Conservation (phyloP, 2,888 invertebrate species). For the Mongoloraphidia duomilia region DNA sequence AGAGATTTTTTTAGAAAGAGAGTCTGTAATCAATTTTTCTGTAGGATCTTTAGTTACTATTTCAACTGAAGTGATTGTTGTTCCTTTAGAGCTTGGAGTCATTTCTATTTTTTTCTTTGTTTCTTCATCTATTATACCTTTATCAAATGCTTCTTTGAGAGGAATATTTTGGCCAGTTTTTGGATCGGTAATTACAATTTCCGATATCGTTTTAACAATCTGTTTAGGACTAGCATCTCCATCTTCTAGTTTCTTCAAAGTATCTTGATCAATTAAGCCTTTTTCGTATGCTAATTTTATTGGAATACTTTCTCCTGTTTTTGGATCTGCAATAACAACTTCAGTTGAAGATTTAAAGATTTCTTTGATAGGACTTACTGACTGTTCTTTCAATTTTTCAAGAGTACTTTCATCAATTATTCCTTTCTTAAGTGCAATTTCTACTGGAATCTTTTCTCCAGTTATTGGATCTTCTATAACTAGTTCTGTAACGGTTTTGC, state of each 20-base stretch:
- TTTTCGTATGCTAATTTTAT: slow-evolving; percentile 67
- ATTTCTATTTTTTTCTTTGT: not conserved
- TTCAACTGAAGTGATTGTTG: slow-evolving; percentile 16
- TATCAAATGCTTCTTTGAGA: slow-evolving; percentile 37
- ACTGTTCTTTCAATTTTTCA: slow-evolving; percentile 25
- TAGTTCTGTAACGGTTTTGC: slow-evolving; percentile 15
- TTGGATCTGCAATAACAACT: slow-evolving; percentile 33
- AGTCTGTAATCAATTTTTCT: slow-evolving; percentile 30
- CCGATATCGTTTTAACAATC: slow-evolving; percentile 3
- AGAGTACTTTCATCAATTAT: slow-evolving; percentile 45
- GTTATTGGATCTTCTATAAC: slow-evolving; percentile 35
- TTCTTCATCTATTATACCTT: slow-evolving; percentile 27
- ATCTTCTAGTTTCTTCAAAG: slow-evolving; percentile 30
- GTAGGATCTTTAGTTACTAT: slow-evolving; percentile 19
- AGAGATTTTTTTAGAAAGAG: slow-evolving; percentile 15
- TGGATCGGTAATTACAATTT: slow-evolving; percentile 35
- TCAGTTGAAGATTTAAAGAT: slow-evolving; percentile 28
- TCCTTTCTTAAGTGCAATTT: slow-evolving; percentile 66
- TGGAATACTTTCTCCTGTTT: slow-evolving; percentile 42
- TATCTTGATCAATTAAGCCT: slow-evolving; percentile 49
- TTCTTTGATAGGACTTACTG: not conserved
- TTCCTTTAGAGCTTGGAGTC: not conserved
- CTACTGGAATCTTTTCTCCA: slow-evolving; percentile 49
- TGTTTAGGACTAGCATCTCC: not conserved
- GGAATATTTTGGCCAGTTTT: slow-evolving; percentile 35